phyloP scores from a whole-genome alignment of 2,888 invertebrate genomes.

The Charanyca ferruginea region DNA sequence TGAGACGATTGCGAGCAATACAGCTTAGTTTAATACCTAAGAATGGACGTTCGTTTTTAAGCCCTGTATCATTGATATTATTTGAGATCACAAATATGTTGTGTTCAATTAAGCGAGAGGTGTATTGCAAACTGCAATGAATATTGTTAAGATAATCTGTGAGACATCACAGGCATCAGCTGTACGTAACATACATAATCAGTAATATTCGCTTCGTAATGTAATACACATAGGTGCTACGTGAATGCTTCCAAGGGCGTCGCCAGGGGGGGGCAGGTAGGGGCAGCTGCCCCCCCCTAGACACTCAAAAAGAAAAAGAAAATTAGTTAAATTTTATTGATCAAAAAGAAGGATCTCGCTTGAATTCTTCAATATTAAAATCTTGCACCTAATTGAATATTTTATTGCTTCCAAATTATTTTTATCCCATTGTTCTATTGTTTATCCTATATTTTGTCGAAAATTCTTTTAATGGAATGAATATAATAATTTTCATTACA shows the following conservation, averaged over 20 bases:
- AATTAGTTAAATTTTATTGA: too few species aligned
- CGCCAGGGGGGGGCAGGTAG: too few species aligned
- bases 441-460: too few species aligned
- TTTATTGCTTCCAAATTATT: too few species aligned
- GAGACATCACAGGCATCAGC: slow-evolving; percentile 51
- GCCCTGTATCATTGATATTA: slow-evolving; percentile 38
- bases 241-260: slow-evolving; percentile 59
- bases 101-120: slow-evolving; percentile 16
- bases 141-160: slow-evolving; percentile 13
- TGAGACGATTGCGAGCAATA: neutral
- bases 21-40: neutral
- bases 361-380: too few species aligned
- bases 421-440: too few species aligned
- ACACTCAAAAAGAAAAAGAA: too few species aligned
- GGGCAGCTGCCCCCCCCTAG: too few species aligned
- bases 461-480: too few species aligned
- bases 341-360: too few species aligned
- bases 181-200: slow-evolving; percentile 55
- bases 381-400: too few species aligned
- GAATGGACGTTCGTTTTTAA: slow-evolving; percentile 1
- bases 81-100: slow-evolving; percentile 27
- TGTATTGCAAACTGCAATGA: slow-evolving; percentile 14
- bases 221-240: slow-evolving; percentile 64
- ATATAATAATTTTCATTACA: too few species aligned
- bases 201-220: slow-evolving; percentile 57